These are phyloP conservation scores for Blera fallax DNA, from an alignment of 2,888 invertebrate genomes.

Conservation along the genomic window DNA sequence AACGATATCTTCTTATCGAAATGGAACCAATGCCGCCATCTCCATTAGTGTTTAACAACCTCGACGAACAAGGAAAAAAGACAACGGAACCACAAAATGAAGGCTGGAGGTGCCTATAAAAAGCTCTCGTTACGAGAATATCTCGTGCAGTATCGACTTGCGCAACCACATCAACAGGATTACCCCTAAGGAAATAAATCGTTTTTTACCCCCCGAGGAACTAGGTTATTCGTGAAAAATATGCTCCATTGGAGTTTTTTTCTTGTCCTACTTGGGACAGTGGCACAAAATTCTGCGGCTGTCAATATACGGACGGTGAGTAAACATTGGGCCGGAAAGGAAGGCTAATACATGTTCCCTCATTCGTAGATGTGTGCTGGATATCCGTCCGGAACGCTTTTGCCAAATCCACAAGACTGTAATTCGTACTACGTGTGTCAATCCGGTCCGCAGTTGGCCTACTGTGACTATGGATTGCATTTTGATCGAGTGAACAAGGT, in stretches of 20 bases:
- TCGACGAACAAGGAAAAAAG: not conserved
- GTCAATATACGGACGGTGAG: slow-evolving; percentile 20
- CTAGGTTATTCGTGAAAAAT: not conserved
- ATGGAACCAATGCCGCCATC: not conserved
- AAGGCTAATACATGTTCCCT: not conserved
- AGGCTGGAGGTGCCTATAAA: slow-evolving; percentile 30
- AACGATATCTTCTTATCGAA: slow-evolving; percentile 30
- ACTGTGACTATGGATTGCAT: slow-evolving; percentile 76
- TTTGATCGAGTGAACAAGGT: slow-evolving; percentile 75
- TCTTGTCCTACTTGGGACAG: not conserved
- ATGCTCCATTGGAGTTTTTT: slow-evolving; percentile 19
- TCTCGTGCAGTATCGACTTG: slow-evolving; percentile 10
- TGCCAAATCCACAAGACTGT: slow-evolving; percentile 78
- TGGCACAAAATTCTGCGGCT: not conserved
- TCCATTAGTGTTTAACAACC: slow-evolving; percentile 66
- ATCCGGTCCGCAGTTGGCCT: slow-evolving; percentile 72
- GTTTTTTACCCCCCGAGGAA: not conserved
- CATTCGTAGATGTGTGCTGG: slow-evolving; percentile 41
- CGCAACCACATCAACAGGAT: not conserved
- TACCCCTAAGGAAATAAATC: not conserved
- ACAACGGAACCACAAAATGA: not conserved
- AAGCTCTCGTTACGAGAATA: not conserved
- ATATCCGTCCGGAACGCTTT: slow-evolving; percentile 17
- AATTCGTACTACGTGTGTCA: slow-evolving; percentile 76
- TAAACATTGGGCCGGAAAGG: not conserved